Evolutionary conservation across 2,113 vertebrate species (phyloP).

Genomic region (Lathamus discolor): DNA sequence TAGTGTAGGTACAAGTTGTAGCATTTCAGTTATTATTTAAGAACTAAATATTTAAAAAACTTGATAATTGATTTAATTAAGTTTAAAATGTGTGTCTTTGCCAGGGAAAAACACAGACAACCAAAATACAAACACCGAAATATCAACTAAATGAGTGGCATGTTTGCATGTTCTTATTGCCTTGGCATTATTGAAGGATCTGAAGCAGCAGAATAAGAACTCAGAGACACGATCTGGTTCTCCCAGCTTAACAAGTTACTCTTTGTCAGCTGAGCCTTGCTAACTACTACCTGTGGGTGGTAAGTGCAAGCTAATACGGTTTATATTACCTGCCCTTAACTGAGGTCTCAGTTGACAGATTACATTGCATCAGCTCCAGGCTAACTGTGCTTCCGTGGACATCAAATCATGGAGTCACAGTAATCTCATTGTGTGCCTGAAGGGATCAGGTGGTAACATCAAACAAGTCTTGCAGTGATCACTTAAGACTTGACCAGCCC

Average conservation of each 20-base stretch:
- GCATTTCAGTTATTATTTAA: background rate
- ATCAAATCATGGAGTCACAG: background rate
- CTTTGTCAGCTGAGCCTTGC: background rate
- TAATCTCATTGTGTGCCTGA: background rate
- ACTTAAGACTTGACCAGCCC: background rate
- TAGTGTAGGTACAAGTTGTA: background rate
- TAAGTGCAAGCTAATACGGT: background rate
- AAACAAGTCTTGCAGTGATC: background rate
- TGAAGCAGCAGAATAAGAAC: background rate
- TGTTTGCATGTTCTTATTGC: background rate
- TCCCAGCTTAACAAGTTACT: background rate
- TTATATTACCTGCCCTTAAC: background rate
- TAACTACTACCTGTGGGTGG: background rate
- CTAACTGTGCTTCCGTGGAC: fast-evolving
- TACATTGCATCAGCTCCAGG: background rate
- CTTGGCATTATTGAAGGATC: background rate
- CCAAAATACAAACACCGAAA: background rate
- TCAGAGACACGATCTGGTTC: background rate
- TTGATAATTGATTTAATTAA: background rate
- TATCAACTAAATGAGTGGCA: background rate
- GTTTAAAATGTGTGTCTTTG: background rate
- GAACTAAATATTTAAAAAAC: background rate
- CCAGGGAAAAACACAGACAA: background rate
- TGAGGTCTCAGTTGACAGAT: background rate
- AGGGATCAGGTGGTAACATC: background rate